Evolutionary conservation across 2,797 vertebrate genomes (phyloP).

Genomic region (Mormyrops boulengeri): DNA sequence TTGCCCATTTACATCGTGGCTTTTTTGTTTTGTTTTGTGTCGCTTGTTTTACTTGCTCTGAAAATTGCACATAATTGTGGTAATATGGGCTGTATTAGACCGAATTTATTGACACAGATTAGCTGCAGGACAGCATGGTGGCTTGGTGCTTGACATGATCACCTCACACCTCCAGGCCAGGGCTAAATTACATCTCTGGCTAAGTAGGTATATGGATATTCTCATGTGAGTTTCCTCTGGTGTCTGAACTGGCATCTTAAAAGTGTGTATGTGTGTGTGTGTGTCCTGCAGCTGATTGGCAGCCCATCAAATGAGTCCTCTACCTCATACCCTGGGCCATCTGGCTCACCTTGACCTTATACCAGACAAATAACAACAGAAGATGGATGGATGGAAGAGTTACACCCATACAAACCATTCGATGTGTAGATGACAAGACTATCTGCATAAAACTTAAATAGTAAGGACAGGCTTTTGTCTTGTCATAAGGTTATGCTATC

Average conservation of each 20-base stretch:
- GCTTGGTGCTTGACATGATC: background rate
- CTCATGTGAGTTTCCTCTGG: background rate
- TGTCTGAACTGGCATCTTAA: background rate
- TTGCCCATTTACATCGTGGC: background rate
- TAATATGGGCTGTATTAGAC: background rate
- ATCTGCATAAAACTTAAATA: background rate
- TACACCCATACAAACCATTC: background rate
- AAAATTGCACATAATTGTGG: background rate
- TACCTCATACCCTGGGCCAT: background rate
- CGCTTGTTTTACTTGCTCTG: background rate
- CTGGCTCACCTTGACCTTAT: background rate
- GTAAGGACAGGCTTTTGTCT: background rate
- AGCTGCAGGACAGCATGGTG: background rate
- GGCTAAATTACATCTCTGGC: background rate
- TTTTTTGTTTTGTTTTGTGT: background rate
- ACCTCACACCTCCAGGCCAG: background rate
- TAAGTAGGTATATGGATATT: background rate
- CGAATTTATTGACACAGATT: background rate
- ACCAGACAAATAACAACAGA: background rate
- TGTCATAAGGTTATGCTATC: background rate
- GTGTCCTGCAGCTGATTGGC: background rate
- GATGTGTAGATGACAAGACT: background rate
- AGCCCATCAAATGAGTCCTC: background rate
- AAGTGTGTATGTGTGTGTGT: background rate
- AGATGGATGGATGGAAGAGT: background rate